Evolutionary conservation across 2,888 invertebrate species (phyloP).

Genomic region (Polyploca ridens): DNA sequence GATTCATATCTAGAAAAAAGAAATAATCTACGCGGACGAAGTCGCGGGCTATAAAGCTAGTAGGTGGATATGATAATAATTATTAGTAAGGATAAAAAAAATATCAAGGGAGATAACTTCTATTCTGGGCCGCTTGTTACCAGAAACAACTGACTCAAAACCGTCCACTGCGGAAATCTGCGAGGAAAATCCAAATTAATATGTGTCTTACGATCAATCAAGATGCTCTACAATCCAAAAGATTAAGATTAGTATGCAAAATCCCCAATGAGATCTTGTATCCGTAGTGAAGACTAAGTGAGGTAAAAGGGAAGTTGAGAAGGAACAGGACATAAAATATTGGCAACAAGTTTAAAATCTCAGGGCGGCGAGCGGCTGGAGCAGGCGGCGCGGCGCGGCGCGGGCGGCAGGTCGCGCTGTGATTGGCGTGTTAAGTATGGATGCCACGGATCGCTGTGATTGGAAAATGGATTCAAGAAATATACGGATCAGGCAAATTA

Average conservation of each 20-base stretch:
- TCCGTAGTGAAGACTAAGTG: not conserved
- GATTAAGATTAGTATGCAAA: not conserved
- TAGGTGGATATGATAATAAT: too few species aligned
- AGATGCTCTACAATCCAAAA: not conserved
- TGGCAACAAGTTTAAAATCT: constrained; percentile 16
- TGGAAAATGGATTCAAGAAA: not conserved
- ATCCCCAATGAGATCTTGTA: not conserved
- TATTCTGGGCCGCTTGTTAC: too few species aligned
- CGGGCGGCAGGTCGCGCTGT: constrained; percentile 15
- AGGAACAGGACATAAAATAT: constrained; percentile 12
- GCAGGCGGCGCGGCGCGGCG: not conserved
- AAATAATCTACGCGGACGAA: too few species aligned
- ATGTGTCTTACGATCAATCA: too few species aligned
- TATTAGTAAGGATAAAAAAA: too few species aligned
- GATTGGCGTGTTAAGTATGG: constrained; percentile 28
- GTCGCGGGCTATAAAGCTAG: too few species aligned
- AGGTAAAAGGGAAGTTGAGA: not conserved
- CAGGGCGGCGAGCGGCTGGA: not conserved
- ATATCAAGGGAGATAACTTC: too few species aligned
- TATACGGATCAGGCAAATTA: not conserved
- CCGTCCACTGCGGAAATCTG: too few species aligned
- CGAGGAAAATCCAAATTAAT: too few species aligned
- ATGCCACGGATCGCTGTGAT: constrained; percentile 15
- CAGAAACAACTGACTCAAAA: not conserved
- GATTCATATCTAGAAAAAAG: too few species aligned